Evolutionary conservation across 2,888 invertebrate species (phyloP).

Genomic region (Poecilus cupreus): DNA sequence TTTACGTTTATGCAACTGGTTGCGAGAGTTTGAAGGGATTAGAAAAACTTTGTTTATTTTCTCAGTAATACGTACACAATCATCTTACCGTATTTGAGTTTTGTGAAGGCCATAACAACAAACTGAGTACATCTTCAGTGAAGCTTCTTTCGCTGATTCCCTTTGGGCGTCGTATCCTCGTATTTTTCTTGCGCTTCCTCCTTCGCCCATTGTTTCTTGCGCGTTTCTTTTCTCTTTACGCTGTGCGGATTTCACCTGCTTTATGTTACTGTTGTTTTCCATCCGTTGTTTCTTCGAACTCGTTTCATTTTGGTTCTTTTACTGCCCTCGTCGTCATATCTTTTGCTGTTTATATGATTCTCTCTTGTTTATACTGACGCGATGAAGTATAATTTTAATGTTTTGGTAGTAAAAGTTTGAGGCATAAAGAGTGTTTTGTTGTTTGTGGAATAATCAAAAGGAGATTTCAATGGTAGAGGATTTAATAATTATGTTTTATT

Average conservation of each 20-base stretch:
- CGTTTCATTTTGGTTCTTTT: conserved; percentile 12
- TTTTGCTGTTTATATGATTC: conserved; percentile 27
- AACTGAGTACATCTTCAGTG: no score
- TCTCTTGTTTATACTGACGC: neutral
- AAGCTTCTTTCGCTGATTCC: neutral
- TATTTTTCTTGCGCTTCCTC: conserved; percentile 2
- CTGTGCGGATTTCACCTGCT: conserved; percentile 20
- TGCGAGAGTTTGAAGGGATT: no score
- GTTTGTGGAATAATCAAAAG: neutral
- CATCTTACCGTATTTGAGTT: no score
- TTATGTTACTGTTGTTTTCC: conserved; percentile 17
- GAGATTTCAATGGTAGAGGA: conserved; percentile 11
- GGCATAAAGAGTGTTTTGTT: conserved; percentile 4
- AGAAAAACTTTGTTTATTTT: no score
- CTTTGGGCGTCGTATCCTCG: neutral
- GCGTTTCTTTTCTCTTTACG: neutral
- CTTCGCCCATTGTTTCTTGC: neutral
- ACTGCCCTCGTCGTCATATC: conserved; percentile 10
- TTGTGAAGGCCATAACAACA: no score
- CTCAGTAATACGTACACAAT: no score
- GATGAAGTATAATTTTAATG: conserved; percentile 18
- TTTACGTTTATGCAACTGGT: no score
- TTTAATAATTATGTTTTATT: conserved; percentile 7
- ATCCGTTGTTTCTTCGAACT: neutral
- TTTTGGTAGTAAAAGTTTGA: neutral